These are phyloP conservation scores for Uria lomvia DNA, from an alignment of 2,113 vertebrate species.

Conservation along the genomic window DNA sequence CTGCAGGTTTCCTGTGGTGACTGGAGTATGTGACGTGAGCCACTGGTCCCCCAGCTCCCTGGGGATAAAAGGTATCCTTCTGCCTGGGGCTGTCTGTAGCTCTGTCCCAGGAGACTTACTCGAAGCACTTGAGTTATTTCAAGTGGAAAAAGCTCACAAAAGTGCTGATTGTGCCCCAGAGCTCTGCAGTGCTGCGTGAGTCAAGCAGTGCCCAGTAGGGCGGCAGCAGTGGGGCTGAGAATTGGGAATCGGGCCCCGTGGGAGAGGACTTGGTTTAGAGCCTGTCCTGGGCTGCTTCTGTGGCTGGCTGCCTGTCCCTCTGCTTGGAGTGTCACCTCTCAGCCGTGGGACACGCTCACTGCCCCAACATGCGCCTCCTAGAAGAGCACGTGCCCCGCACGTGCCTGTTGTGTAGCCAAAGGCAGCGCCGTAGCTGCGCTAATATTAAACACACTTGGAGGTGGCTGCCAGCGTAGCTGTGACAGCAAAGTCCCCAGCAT, in stretches of 20 bases:
- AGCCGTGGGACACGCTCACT: background rate
- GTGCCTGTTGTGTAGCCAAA: too few relatives aligned
- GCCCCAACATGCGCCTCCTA: background rate
- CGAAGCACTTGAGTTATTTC: background rate
- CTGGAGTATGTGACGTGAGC: background rate
- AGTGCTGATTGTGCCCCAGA: background rate
- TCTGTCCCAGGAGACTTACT: background rate
- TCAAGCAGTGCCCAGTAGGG: rapidly evolving
- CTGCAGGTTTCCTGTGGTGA: background rate
- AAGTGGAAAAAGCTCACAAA: background rate
- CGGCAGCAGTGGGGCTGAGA: rapidly evolving
- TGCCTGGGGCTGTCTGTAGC: background rate
- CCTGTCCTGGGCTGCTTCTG: background rate
- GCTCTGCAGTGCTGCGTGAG: background rate
- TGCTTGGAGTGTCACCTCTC: background rate
- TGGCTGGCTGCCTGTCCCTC: background rate
- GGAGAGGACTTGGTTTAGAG: background rate
- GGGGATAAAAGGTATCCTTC: background rate
- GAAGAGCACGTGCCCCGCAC: rapidly evolving
- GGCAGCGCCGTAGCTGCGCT: background rate
- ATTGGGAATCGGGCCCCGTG: rapidly evolving
- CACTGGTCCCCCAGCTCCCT: background rate
- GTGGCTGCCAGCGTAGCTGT: background rate
- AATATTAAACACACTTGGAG: rapidly evolving
- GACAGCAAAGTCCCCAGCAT: rapidly evolving